Evolutionary conservation across 2,797 vertebrate species (phyloP).

Genomic region (Chaunax sp.): DNA sequence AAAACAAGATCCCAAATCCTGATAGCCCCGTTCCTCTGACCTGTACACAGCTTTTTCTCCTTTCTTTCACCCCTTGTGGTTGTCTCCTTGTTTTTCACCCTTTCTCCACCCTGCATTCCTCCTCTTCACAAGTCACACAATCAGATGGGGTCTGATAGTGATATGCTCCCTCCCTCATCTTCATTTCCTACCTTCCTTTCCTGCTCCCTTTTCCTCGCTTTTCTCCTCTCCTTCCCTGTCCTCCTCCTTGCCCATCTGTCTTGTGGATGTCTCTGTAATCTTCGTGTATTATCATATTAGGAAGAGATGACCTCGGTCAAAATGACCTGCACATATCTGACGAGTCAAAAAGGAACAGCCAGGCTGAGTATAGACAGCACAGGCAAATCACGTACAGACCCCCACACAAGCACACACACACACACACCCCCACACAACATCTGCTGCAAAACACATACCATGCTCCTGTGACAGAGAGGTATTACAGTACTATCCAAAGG

Average conservation of each 20-base stretch:
- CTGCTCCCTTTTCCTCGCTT: constrained; percentile 50
- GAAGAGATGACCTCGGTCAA: constrained; percentile 75
- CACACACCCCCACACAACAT: constrained; percentile 50
- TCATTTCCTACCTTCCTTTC: constrained; percentile 58
- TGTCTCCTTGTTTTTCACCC: constrained; percentile 63
- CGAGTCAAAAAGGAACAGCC: constrained; percentile 56
- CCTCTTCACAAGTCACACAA: constrained; percentile 33
- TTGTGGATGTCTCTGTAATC: constrained; percentile 36
- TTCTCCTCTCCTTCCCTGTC: constrained; percentile 46
- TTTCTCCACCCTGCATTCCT: constrained; percentile 65
- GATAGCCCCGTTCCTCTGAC: constrained; percentile 60
- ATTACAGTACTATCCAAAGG: constrained; percentile 11
- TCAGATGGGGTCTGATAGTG: constrained; percentile 53
- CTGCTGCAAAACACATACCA: constrained; percentile 47
- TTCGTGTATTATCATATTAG: constrained; percentile 54
- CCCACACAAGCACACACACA: constrained; percentile 21
- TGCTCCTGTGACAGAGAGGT: constrained; percentile 35
- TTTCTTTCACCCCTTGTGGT: constrained; percentile 45
- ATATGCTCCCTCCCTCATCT: constrained; percentile 61
- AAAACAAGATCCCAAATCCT: constrained; percentile 59
- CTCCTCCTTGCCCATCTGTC: constrained; percentile 67
- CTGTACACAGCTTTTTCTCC: constrained; percentile 42
- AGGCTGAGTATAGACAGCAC: constrained; percentile 48
- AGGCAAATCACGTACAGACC: constrained; percentile 32
- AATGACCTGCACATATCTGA: constrained; percentile 74